Evolutionary conservation across 2,888 invertebrate species (phyloP), one percentile per base, ranked within the genome.

Genomic region (Dasysyrphus albostriatus): DNA sequence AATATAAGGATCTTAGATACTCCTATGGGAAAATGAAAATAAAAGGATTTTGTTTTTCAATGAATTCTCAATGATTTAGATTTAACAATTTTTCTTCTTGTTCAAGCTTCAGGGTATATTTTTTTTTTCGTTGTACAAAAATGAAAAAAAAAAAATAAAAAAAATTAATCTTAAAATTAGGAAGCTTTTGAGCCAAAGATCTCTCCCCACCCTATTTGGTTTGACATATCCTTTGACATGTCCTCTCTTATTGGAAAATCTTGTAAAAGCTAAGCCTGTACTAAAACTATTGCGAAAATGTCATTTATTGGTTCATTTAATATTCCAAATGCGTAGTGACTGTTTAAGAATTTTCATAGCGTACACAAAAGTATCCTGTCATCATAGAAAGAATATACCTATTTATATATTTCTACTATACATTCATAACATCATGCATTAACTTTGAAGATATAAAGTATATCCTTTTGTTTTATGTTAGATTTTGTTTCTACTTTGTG

Each of bases 291-390:
- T 83, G 70, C 51, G 65, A 79, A 82, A 79, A 83, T 83, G 83
- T 79, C 87, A 82, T 87, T 87, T 87, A 87, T 83, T 65, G 83
- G 79, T 72, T 87, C 87, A 87, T 87, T 78, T 39, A 70, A 72
- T 87, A 87, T 87, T 87, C 87, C 16, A 75, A 87, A 76, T 79
- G 87, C 74, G 87, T 87, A 72, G 49, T 47, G 70, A 32, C 82
- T 87, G 70, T 65, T 87, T 83, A 83, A 83, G 83, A 47, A 87
- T 87, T 87, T 82, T 79, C 83, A 72, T 54, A 47, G 83, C 83
- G 83, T 87, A 87, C 83, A 79, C 79, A 78, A 75, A 78, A 83
- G 72, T 75, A 72, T 75, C 87, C 78, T 82, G 82, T 78, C 81
- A 65, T 84, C 84, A 67, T 58, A 65, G 42, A 24, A 58, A 16